A percentile compares a stretch with the other conserved stretches of the same genome.
Conservation (phyloP, 2,797 vertebrate genomes). For the Mallotus villosus region DNA sequence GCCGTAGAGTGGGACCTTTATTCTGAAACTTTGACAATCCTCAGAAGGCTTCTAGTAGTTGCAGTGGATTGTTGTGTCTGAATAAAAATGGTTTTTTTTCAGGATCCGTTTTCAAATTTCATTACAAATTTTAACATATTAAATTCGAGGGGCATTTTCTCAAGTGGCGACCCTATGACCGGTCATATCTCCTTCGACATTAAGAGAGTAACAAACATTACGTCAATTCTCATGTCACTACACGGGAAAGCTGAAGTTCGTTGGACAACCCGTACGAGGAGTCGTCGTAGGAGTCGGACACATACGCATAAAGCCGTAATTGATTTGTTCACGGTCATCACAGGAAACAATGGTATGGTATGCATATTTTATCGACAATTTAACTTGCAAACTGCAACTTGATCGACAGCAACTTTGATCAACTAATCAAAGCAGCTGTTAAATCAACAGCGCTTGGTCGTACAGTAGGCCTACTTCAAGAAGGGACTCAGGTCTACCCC, state of each 20-base stretch:
- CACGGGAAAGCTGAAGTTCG: too few species aligned
- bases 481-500: conserved; percentile 49
- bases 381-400: not conserved
- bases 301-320: not conserved
- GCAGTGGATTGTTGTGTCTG: too few species aligned
- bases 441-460: conserved; percentile 8
- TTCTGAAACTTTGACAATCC: too few species aligned
- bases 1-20: too few species aligned
- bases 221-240: conserved; percentile 8
- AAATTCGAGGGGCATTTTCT: conserved; percentile 14
- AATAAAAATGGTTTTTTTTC: conserved; percentile 16
- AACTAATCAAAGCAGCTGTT: too few species aligned
- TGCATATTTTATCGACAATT: not conserved
- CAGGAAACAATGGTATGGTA: not conserved
- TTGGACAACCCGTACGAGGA: conserved; percentile 6
- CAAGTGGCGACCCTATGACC: conserved; percentile 34
- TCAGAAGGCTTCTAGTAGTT: too few species aligned
- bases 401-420: too few species aligned
- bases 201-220: conserved; percentile 33
- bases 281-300: fast-evolving
- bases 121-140: conserved; percentile 27
- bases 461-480: conserved; percentile 15
- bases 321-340: conserved; percentile 32
- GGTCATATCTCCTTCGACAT: conserved; percentile 56
- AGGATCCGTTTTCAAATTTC: conserved; percentile 45